These are phyloP conservation scores for Ceyx margarethae DNA, from an alignment of 2,113 vertebrate genomes.

Conservation along the genomic window DNA sequence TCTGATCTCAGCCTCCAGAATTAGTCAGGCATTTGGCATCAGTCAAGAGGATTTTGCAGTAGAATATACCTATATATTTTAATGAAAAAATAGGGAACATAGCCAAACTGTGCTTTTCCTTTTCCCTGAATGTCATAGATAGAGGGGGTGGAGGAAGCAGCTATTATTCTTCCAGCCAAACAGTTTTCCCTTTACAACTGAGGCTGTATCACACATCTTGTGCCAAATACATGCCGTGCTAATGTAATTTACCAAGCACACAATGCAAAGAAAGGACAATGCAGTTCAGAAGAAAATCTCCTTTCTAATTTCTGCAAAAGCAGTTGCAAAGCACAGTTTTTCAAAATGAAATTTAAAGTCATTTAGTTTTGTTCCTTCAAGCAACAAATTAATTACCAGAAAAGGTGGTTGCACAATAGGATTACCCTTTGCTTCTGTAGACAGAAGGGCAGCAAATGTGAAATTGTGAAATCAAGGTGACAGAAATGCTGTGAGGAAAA, in stretches of 20 bases:
- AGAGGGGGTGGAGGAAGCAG: not conserved
- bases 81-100: not conserved
- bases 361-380: slow-evolving; percentile 16
- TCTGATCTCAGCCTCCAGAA: not conserved
- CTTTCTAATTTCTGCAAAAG: not conserved
- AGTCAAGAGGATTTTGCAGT: not conserved
- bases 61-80: not conserved
- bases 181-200: slow-evolving; percentile 8
- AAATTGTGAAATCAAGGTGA: not conserved
- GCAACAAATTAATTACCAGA: not conserved
- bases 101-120: not conserved
- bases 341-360: slow-evolving; percentile 10
- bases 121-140: not conserved
- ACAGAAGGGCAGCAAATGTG: not conserved
- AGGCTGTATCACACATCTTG: not conserved
- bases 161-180: not conserved
- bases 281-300: not conserved
- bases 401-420: not conserved
- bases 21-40: not conserved
- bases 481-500: not conserved
- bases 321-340: not conserved
- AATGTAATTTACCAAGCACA: slow-evolving; percentile 7
- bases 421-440: not conserved
- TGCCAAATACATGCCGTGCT: slow-evolving; percentile 38
- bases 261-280: not conserved